A percentile compares a stretch with the other conserved stretches of the same genome.
phyloP scores from a whole-genome alignment of 2,888 invertebrate genomes.

The Alloscopus bannaensis region DNA sequence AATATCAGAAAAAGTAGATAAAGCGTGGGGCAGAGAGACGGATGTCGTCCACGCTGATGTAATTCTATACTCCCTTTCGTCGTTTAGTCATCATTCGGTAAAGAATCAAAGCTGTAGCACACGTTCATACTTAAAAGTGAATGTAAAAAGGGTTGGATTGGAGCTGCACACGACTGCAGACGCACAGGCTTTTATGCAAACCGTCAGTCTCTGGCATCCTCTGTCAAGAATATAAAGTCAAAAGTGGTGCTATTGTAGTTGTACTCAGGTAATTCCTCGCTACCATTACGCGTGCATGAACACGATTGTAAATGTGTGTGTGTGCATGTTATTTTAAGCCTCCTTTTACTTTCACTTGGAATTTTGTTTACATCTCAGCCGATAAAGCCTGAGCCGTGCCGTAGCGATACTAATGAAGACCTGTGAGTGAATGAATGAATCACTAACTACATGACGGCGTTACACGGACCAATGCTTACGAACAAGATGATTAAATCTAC shows the following conservation, averaged over 20 bases:
- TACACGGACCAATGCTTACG: constrained; percentile 44
- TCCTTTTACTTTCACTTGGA: constrained; percentile 56
- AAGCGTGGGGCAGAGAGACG: background rate
- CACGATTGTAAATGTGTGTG: background rate
- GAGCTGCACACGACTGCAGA: constrained; percentile 1
- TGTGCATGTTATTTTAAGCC: constrained; percentile 27
- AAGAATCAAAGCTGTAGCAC: background rate
- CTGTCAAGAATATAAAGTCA: constrained; percentile 25
- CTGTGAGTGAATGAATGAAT: constrained; percentile 42
- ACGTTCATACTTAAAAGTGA: constrained; percentile 7
- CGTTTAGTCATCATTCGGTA: no score
- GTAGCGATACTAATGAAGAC: constrained; percentile 56
- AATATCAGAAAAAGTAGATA: background rate
- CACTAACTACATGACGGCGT: constrained; percentile 26
- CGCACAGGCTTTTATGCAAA: no score
- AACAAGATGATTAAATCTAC: constrained; percentile 30
- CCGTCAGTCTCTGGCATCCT: constrained; percentile 32
- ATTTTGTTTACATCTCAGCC: constrained; percentile 39
- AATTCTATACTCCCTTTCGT: no score
- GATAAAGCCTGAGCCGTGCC: constrained; percentile 28
- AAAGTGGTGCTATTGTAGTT: no score
- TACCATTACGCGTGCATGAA: background rate
- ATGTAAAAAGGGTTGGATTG: no score
- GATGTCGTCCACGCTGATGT: background rate
- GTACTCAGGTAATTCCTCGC: constrained; percentile 2